These are phyloP conservation scores for Lasioglossum vierecki DNA, from an alignment of 2,888 invertebrate genomes.

Conservation along the genomic window DNA sequence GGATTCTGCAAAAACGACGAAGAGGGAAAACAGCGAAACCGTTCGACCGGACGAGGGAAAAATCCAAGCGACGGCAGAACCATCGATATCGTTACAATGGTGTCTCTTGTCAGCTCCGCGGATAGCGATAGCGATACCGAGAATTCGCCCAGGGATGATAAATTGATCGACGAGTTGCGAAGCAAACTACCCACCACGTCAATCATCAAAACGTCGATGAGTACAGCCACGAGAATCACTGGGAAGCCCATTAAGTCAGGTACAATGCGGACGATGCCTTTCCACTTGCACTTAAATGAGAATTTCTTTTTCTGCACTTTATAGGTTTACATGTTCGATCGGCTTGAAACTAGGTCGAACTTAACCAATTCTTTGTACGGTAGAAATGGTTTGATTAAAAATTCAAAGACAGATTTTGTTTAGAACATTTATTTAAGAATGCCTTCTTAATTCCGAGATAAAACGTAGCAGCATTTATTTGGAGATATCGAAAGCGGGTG, in stretches of 20 bases:
- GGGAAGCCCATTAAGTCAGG: slow-evolving; percentile 80
- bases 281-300: slow-evolving; percentile 5
- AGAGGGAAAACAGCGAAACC: slow-evolving; percentile 53
- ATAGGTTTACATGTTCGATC: neutral
- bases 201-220: slow-evolving; percentile 79
- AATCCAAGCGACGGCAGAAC: slow-evolving; percentile 59
- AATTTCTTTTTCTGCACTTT: neutral
- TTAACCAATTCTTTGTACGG: neutral
- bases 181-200: slow-evolving; percentile 81
- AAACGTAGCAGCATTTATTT: neutral
- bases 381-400: neutral
- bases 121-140: slow-evolving; percentile 86
- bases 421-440: neutral
- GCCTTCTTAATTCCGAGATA: neutral
- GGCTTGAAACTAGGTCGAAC: neutral
- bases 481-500: neutral
- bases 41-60: slow-evolving; percentile 58
- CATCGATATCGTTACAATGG: slow-evolving; percentile 87
- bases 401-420: neutral
- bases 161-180: slow-evolving; percentile 79
- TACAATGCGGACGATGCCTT: slow-evolving; percentile 52
- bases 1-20: slow-evolving; percentile 64
- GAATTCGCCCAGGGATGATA: slow-evolving; percentile 78
- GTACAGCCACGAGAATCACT: slow-evolving; percentile 57
- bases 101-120: slow-evolving; percentile 88